A percentile compares a stretch with the other conserved stretches of the same genome.
These are phyloP conservation scores for Thalassoma bifasciatum DNA, from an alignment of 2,113 vertebrate species.

Conservation along the genomic window DNA sequence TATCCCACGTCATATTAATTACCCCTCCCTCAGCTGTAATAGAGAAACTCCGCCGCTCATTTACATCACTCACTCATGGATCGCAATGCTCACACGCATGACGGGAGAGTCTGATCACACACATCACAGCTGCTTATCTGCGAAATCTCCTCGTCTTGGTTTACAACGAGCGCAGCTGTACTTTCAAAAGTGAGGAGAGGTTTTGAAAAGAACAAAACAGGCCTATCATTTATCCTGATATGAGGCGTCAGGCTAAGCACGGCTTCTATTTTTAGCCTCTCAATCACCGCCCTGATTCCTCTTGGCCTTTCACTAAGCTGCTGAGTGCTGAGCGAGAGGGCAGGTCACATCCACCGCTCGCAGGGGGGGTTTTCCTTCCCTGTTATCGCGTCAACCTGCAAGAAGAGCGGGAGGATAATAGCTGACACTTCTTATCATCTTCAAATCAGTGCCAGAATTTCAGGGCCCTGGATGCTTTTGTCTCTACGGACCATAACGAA, in stretches of 20 bases:
- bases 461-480: not conserved
- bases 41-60: constrained; percentile 1
- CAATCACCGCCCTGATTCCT: constrained; percentile 73
- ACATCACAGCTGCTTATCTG: not conserved
- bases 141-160: not conserved
- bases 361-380: constrained; percentile 68
- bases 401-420: constrained; percentile 36
- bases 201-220: constrained; percentile 43
- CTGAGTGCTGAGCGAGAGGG: constrained; percentile 67
- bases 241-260: constrained; percentile 45
- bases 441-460: not conserved
- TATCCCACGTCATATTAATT: constrained; percentile 34
- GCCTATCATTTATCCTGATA: constrained; percentile 58
- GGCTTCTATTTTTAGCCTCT: constrained; percentile 74
- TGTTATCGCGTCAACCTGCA: constrained; percentile 63
- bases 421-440: constrained; percentile 30
- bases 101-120: not conserved
- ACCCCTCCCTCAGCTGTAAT: not conserved
- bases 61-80: not conserved
- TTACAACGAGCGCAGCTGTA: constrained; percentile 2
- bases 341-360: constrained; percentile 65
- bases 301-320: constrained; percentile 79
- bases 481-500: not conserved
- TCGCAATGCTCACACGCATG: no score
- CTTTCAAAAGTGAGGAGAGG: constrained; percentile 18